Base-by-base conservation (phyloP, 2,113 vertebrate genomes). In the Polyodon spathula region DNA sequence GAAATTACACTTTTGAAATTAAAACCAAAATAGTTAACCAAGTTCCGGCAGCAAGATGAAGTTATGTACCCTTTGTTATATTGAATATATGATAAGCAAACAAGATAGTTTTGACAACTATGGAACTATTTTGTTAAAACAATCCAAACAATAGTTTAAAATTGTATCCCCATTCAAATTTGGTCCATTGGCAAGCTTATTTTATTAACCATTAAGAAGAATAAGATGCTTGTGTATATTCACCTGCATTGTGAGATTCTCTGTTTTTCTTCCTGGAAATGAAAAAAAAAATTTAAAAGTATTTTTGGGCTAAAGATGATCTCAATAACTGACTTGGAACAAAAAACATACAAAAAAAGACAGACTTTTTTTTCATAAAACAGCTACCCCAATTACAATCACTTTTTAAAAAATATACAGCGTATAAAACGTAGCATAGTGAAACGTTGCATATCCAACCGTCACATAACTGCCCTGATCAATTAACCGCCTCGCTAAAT, bases 171-270 rank as follows among this genome's bases (percentile, higher is more conserved):
- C 40, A 55, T 40, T 37, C 9, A 11, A 38, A 38, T 7, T 12
- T 27, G 4, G 50, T 1, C 42, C 39, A 61, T 42, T 6, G 41
- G 1, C 17, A 11, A 12, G 8, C 4, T 37, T 5, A 14, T 54
- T n/a, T 4, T 58, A 27, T 14, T 50, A 43, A 52, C 40, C 10
- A 39, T 6, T 3, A 11, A 27, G 15, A 40, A 41, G 12, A 15
- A 43, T 12, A 9, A n/a, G n/a, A n/a, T n/a, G n/a, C n/a, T n/a
- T n/a, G n/a, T 40, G 40, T 4, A 37, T 58, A 27, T 75, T 68
- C 71, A 97, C 96, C 95, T 85, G 95, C 96, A 87, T 99, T 99
- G 66, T 99, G 96, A 17, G 91, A 92, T 81, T 98, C 96, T 66
- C 97, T 89, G 75, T 99, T 97, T 89, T 99, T 99, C 90, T 95